Evolutionary conservation across 1,140 invertebrate species (phyloP).

Genomic region (Onthophagus taurus): DNA sequence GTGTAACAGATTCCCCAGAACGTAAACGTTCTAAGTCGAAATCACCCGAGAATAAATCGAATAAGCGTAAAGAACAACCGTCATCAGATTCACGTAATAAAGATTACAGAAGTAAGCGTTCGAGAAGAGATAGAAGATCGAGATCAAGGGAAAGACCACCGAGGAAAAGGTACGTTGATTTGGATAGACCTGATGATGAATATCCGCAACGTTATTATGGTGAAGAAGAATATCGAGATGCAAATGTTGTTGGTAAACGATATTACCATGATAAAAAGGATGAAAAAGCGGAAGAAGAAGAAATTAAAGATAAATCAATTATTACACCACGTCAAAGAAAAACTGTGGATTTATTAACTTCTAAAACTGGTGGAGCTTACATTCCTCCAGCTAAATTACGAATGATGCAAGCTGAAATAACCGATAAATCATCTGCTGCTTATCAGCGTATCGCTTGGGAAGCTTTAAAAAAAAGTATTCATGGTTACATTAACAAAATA

Average conservation of each 20-base stretch:
- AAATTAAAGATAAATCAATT: conserved; percentile 21
- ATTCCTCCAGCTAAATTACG: conserved; percentile 93
- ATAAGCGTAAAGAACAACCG: neutral
- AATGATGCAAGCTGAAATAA: conserved; percentile 90
- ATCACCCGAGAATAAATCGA: neutral
- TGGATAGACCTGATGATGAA: conserved; percentile 18
- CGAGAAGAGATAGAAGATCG: conserved; percentile 6
- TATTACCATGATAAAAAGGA: conserved; percentile 25
- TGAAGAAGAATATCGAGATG: conserved; percentile 25
- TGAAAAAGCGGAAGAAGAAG: conserved; percentile 17
- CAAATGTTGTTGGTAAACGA: conserved; percentile 23
- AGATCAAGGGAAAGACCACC: conserved; percentile 11
- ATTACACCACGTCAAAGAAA: conserved; percentile 41
- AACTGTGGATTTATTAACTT: conserved; percentile 66
- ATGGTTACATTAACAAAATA: conserved; percentile 97
- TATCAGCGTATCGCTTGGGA: conserved; percentile 98
- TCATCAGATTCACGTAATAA: neutral
- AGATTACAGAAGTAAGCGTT: neutral
- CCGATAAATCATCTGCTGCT: conserved; percentile 82
- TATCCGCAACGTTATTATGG: conserved; percentile 32
- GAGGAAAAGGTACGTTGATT: conserved; percentile 14
- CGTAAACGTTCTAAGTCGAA: conserved; percentile 8
- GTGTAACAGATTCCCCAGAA: neutral
- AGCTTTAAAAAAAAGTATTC: conserved; percentile 97
- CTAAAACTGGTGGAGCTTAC: conserved; percentile 91